A percentile compares a stretch with the other conserved stretches of the same genome.
Evolutionary conservation across 1,140 invertebrate species (phyloP).

Genomic region (Carposina sasakii): DNA sequence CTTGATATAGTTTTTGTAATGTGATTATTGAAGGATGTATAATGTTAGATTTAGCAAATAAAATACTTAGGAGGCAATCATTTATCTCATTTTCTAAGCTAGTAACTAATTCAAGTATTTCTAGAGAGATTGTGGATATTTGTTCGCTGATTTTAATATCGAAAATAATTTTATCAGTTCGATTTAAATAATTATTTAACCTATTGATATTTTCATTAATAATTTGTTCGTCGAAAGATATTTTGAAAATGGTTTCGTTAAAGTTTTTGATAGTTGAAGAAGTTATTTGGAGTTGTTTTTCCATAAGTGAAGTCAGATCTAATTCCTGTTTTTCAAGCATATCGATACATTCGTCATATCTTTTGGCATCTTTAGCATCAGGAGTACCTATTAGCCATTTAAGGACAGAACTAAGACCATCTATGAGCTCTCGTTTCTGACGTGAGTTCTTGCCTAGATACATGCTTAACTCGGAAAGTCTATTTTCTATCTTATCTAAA

Average conservation of each 20-base stretch:
- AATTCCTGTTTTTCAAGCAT: slow-evolving; percentile 25
- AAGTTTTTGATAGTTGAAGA: slow-evolving; percentile 24
- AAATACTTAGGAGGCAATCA: slow-evolving; percentile 28
- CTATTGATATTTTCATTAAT: slow-evolving; percentile 27
- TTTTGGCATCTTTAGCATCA: slow-evolving; percentile 27
- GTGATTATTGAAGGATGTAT: slow-evolving; percentile 37
- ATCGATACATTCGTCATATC: slow-evolving; percentile 26
- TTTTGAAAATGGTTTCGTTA: slow-evolving; percentile 27
- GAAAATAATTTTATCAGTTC: slow-evolving; percentile 19
- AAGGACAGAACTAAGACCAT: neutral
- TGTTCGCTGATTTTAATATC: slow-evolving; percentile 22
- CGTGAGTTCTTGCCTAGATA: slow-evolving; percentile 7
- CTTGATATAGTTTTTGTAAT: slow-evolving; percentile 22
- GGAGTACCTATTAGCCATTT: slow-evolving; percentile 16
- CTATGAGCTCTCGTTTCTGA: slow-evolving; percentile 2
- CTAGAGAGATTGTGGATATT: slow-evolving; percentile 20
- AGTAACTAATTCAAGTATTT: slow-evolving; percentile 20
- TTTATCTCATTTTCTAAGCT: slow-evolving; percentile 31
- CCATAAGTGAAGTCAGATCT: too few relatives aligned
- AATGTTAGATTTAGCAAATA: slow-evolving; percentile 32
- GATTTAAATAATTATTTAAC: slow-evolving; percentile 20
- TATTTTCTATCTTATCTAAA: neutral
- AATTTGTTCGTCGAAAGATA: slow-evolving; percentile 23
- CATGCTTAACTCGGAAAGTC: slow-evolving; percentile 6
- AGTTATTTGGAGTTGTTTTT: slow-evolving; percentile 24